Conservation (phyloP, 37 sponge, comb jelly and placozoan genomes). For the Mnemiopsis leidyi region DNA sequence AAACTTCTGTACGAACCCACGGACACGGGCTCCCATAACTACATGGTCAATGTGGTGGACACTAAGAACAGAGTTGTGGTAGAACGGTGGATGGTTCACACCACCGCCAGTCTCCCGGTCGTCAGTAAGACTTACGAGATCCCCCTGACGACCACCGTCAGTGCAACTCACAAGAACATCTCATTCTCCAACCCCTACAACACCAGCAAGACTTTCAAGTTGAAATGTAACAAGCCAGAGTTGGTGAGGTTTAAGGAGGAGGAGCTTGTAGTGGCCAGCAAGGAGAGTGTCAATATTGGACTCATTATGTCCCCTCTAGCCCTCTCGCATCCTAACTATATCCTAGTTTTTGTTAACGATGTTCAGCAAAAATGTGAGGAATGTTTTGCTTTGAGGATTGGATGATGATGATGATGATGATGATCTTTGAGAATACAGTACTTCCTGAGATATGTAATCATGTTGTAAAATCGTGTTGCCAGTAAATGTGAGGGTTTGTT, state of each 20-base stretch:
- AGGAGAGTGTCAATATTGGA: constrained; percentile 24
- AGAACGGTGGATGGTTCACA: constrained; percentile 26
- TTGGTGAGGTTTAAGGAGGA: constrained; percentile 19
- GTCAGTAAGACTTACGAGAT: constrained; percentile 21
- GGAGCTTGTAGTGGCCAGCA: constrained; percentile 4
- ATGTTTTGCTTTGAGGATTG: constrained; percentile 45
- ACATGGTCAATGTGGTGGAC: constrained; percentile 41
- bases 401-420: not conserved
- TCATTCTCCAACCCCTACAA: constrained; percentile 39
- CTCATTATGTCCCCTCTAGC: not conserved
- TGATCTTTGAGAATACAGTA: too few relatives aligned
- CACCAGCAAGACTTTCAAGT: not conserved
- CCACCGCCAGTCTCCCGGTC: not conserved
- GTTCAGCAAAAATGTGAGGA: constrained; percentile 37
- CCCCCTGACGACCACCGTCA: not conserved
- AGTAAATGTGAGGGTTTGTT: too few relatives aligned
- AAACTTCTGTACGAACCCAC: constrained; percentile 1
- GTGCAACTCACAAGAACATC: not conserved
- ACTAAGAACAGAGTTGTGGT: constrained; percentile 31
- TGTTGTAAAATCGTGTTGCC: too few relatives aligned
- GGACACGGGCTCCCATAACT: not conserved
- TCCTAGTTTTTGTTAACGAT: constrained; percentile 24
- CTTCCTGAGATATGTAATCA: too few relatives aligned
- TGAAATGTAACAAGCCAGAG: constrained; percentile 32
- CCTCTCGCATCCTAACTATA: not conserved